Percentiles rank a stretch among this genome's conserved stretches.
Evolutionary conservation across 2,888 invertebrate genomes (phyloP).

Genomic region (Opisthograptis luteolata): DNA sequence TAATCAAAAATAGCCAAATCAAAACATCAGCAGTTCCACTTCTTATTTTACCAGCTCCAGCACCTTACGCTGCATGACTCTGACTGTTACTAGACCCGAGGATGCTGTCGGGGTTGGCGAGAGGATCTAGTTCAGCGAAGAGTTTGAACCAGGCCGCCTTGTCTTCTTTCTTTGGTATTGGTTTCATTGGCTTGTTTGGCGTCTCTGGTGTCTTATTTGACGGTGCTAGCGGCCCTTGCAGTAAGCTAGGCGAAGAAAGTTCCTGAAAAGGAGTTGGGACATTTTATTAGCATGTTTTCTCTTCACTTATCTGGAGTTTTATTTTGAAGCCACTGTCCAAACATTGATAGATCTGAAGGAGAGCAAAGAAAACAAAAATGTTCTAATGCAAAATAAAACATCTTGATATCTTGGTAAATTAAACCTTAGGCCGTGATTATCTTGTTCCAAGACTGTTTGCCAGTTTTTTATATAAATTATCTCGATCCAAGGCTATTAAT

Average conservation of each 20-base stretch:
- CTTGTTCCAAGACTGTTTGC: too few species aligned
- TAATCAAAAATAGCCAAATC: not conserved
- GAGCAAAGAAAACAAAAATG: too few species aligned
- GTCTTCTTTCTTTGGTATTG: slow-evolving; percentile 80
- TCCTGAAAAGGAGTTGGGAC: slow-evolving; percentile 47
- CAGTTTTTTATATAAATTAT: too few species aligned
- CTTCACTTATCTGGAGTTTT: too few species aligned
- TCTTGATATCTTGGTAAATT: too few species aligned
- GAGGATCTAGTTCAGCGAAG: slow-evolving; percentile 96
- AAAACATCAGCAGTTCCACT: not conserved
- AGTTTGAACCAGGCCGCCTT: slow-evolving; percentile 92
- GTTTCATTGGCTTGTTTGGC: slow-evolving; percentile 43
- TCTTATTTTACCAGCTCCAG: not conserved
- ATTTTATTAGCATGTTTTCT: too few species aligned
- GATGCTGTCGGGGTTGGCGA: slow-evolving; percentile 91
- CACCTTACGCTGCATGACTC: slow-evolving; percentile 77
- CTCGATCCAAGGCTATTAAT: too few species aligned
- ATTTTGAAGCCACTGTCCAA: too few species aligned
- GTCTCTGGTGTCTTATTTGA: slow-evolving; percentile 42
- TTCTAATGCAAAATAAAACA: too few species aligned
- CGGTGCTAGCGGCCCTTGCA: slow-evolving; percentile 52
- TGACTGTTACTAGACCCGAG: slow-evolving; percentile 73
- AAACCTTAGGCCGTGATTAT: too few species aligned
- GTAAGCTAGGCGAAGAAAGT: slow-evolving; percentile 47
- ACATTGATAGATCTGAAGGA: too few species aligned